Percentiles rank a stretch among this genome's conserved stretches.
These are phyloP conservation scores for Camponotus floridanus DNA, from an alignment of 1,140 invertebrate genomes.

Conservation along the genomic window DNA sequence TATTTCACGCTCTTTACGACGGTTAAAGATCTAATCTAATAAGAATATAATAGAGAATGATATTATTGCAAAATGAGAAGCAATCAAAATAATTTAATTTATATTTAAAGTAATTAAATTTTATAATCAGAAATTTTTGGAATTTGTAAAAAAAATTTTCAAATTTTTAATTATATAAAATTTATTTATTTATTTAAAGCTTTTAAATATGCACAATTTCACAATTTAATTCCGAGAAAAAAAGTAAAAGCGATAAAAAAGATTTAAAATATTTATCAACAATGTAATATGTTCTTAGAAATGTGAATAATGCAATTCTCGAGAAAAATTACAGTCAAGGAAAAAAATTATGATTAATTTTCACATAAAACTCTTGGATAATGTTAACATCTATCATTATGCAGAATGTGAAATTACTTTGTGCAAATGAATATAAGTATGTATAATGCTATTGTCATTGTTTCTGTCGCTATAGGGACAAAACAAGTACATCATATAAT, in stretches of 20 bases:
- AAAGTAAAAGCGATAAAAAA: neutral
- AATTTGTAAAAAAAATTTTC: neutral
- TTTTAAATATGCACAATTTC: neutral
- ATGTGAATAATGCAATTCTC: neutral
- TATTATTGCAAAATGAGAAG: neutral
- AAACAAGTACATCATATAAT: neutral
- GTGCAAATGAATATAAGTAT: neutral
- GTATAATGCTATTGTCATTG: neutral
- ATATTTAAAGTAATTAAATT: neutral
- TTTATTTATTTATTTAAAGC: neutral
- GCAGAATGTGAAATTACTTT: slow-evolving; percentile 26
- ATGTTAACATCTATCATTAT: neutral
- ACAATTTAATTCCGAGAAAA: neutral
- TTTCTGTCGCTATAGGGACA: slow-evolving; percentile 5
- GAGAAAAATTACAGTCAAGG: neutral
- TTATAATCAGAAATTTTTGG: no score
- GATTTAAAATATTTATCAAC: neutral
- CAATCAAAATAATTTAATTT: neutral
- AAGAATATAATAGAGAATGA: neutral
- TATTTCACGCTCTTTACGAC: neutral
- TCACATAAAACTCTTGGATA: neutral
- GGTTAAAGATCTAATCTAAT: neutral
- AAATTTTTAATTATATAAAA: slow-evolving; percentile 1
- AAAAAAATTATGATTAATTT: slow-evolving; percentile 11
- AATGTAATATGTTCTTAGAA: neutral